phyloP scores from a whole-genome alignment of 2,888 invertebrate species.

The Sarcophaga rosellei region DNA sequence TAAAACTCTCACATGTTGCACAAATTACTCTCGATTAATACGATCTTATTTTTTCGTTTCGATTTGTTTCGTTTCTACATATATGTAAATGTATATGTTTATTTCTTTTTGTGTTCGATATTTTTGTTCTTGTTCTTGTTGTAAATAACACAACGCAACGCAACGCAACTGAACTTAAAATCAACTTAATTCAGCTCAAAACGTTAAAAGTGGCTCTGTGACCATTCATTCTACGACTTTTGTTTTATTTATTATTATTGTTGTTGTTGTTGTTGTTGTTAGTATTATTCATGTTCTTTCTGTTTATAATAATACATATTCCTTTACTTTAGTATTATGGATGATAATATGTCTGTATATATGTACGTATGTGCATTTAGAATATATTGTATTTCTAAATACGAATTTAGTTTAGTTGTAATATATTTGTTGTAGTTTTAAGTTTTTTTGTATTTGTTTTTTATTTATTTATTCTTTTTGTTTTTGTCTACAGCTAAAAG shows the following conservation, averaged over 20 bases:
- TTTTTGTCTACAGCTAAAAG: no score
- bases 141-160: no score
- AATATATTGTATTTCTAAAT: background rate
- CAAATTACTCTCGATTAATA: slow-evolving; percentile 59
- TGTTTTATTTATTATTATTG: slow-evolving; percentile 12
- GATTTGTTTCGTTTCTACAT: background rate
- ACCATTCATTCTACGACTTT: slow-evolving; percentile 45
- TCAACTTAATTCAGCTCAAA: slow-evolving; percentile 39
- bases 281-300: background rate
- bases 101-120: no score
- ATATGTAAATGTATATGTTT: no score
- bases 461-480: no score
- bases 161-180: no score
- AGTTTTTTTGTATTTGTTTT: no score
- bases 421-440: background rate
- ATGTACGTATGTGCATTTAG: background rate
- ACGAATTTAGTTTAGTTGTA: slow-evolving; percentile 3
- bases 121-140: no score
- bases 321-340: slow-evolving; percentile 44
- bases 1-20: slow-evolving; percentile 56
- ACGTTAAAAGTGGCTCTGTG: slow-evolving; percentile 62
- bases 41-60: slow-evolving; percentile 4
- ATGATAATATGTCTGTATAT: slow-evolving; percentile 31
- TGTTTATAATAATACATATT: slow-evolving; percentile 33
- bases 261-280: background rate